Evolutionary conservation across 1,140 invertebrate species (phyloP).

Genomic region (Bombus terrestris): DNA sequence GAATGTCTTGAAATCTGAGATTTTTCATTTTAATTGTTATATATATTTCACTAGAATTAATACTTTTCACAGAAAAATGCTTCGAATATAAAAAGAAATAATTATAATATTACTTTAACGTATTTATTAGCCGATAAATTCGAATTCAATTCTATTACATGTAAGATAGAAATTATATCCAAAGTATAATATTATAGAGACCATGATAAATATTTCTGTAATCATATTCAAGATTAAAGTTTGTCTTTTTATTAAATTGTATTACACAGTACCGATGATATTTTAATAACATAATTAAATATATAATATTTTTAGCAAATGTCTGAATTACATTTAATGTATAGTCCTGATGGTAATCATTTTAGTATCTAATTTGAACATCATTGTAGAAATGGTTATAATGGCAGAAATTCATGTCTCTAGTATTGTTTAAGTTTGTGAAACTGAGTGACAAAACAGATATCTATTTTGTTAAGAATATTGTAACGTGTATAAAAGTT

Average conservation of each 20-base stretch:
- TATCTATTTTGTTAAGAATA: conserved; percentile 55
- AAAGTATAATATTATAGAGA: conserved; percentile 14
- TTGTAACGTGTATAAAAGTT: conserved; percentile 57
- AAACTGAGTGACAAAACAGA: conserved; percentile 69
- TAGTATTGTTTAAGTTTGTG: conserved; percentile 75
- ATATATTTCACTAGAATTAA: background rate
- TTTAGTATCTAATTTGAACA: conserved; percentile 62
- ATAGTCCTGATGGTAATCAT: background rate
- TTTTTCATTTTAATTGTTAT: background rate
- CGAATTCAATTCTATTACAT: background rate
- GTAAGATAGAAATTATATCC: background rate
- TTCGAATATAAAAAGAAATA: background rate
- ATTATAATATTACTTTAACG: background rate
- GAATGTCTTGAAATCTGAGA: background rate
- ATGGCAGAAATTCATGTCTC: conserved; percentile 74
- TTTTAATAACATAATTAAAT: background rate
- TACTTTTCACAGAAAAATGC: background rate
- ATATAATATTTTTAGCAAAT: background rate
- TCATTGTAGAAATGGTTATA: conserved; percentile 70
- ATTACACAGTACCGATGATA: background rate
- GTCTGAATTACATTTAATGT: too few species aligned
- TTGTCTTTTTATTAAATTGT: background rate
- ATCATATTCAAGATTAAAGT: conserved; percentile 41
- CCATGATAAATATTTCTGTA: conserved; percentile 1
- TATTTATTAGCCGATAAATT: background rate